Base-by-base conservation (phyloP, 2,888 invertebrate species). In the Gastracanthus pulcherrimus region DNA sequence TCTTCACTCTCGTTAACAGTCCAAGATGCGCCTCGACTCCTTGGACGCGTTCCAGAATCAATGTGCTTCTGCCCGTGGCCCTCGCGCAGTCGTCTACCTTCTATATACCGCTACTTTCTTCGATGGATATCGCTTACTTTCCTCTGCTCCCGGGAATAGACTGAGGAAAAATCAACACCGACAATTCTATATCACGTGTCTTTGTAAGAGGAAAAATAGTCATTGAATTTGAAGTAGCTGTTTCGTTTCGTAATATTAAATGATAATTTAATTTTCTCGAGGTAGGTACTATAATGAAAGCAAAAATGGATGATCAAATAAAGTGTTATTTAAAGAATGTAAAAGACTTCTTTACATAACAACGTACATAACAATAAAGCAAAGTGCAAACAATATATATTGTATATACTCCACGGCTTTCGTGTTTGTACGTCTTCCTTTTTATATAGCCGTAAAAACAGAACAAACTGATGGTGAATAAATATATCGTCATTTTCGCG, bases 21-120 rank as follows among this genome's bases (percentile, higher is more conserved):
- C 51, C 64, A 31, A 41, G 51, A 55, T 26, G 75, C 38, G 36
- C 41, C 38, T 31, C 23, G 41, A 16, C 60, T 36, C 26, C 29
- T 71, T 82, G 79, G 82, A 80, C 71, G 45, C 55, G 67, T 79
- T 82, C 82, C 79, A 82, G 76, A 82, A 79, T 82, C 82, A 76
- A 82, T 82, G 82, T 29, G 31, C 74, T 64, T 62, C 19, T 36
- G 29, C 36, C 23, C 16, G 34, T 67, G 26, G 23, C 29, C n/a
- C 69, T 13, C 26, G 19, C 36, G 26, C 26, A n/a, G 48, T 19
- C 51, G 19, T 19, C 51, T 55, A 11, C 26, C 13, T 41, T 16
- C 38, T 51, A 45, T 29, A 23, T 36, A 29, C 19, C 0, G 38
- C 19, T 34, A 31, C 3, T 34, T 23, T 34, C 51, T 38, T 38